Base-by-base conservation (phyloP, 2,113 vertebrate genomes). In the Chionis minor region DNA sequence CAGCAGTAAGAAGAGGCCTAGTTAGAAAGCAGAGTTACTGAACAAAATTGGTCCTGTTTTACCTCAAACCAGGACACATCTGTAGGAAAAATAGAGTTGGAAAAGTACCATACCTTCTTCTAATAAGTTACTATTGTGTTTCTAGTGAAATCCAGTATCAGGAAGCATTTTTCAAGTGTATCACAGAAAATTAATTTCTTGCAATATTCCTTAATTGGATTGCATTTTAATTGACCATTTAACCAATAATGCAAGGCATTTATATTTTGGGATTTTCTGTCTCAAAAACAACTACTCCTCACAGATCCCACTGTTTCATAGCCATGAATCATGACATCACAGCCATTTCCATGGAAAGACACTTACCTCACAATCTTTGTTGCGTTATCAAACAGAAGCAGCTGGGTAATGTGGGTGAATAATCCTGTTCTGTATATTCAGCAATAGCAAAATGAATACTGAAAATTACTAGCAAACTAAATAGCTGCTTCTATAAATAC, bases 401-500 rank as follows among this genome's bases (percentile, higher is more conserved):
- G 95, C 92, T 97, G 95, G 92, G 83, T 91, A 91, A 94, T 94
- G 97, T 89, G 91, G 88, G 73, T 97, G 97, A 97, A 97, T 95
- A 91, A 97, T 92, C 70, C 62, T 90, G 62, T 91, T 97, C 92
- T 89, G 78, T 92, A 82, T 82, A 92, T 92, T 96, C 94, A 96
- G 96, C 96, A 96, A 89, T 22, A 89, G 86, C 89, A 95, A 96
- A 95, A 96, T 97, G 91, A 96, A 95, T 95, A 85, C 94, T 4
- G 28, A 95, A 97, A 97, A 97, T 97, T 95, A 54, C 96, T 80
- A 91, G 69, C 82, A 87, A 95, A 96, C 91, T 85, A 90, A 97
- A 97, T 97, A 96, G 95, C 96, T 97, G n/a, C 81, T 96, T 96
- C 96, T 97, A 96, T 97, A 96, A 96, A 97, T 96, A 96, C 35